phyloP scores from a whole-genome alignment of 2,797 vertebrate species.

The Enteromius mattozi region DNA sequence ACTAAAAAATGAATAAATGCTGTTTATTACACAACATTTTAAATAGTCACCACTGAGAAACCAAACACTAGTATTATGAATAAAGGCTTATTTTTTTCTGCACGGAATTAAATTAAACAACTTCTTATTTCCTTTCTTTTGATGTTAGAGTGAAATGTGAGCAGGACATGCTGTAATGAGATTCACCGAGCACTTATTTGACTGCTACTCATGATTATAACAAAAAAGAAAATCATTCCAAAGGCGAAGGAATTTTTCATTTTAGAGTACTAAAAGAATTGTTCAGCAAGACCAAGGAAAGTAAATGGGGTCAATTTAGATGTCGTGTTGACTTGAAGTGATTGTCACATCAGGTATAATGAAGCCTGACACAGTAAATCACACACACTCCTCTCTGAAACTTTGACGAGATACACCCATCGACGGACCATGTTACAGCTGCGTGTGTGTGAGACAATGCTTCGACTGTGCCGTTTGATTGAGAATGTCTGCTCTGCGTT shows the following conservation, averaged over 20 bases:
- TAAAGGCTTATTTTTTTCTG: background rate
- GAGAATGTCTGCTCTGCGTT: constrained; percentile 65
- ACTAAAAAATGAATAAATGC: background rate
- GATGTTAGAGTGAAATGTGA: constrained; percentile 5
- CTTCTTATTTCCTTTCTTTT: background rate
- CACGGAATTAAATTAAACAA: background rate
- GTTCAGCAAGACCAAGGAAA: background rate
- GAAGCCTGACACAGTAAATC: constrained; percentile 51
- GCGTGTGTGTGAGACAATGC: background rate
- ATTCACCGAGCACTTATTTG: background rate
- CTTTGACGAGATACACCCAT: background rate
- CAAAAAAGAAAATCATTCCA: too few relatives aligned
- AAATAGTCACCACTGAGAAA: background rate
- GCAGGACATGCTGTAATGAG: background rate
- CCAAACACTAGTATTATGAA: background rate
- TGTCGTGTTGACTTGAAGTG: constrained; percentile 62
- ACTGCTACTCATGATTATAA: background rate
- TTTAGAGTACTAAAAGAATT: background rate
- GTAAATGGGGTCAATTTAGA: constrained; percentile 1
- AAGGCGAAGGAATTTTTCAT: background rate
- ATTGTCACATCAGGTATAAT: constrained; percentile 49
- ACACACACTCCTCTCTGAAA: background rate
- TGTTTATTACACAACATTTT: background rate
- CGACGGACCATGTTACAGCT: background rate
- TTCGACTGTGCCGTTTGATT: constrained; percentile 54